phyloP scores from a whole-genome alignment of 2,113 vertebrate species.

The Etheostoma spectabile region DNA sequence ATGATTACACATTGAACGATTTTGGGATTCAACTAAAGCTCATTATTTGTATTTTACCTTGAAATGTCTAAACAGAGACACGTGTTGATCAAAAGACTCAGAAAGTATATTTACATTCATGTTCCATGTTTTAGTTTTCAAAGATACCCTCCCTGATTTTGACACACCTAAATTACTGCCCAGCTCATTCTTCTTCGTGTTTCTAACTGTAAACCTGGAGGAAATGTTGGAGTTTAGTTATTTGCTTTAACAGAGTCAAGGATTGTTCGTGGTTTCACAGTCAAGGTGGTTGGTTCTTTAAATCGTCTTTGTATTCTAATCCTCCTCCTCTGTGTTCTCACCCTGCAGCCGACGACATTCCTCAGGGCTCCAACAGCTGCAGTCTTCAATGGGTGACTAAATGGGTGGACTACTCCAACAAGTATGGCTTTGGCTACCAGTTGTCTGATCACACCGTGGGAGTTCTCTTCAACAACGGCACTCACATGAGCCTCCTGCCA shows the following conservation, averaged over 20 bases:
- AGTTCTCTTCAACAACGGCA: conserved; percentile 98
- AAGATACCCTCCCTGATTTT: neutral
- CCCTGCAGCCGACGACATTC: conserved; percentile 86
- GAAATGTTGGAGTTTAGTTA: neutral
- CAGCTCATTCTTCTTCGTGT: neutral
- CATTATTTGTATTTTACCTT: conserved; percentile 10
- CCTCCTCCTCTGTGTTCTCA: conserved; percentile 37
- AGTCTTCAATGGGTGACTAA: conserved; percentile 98
- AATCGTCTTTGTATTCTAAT: conserved; percentile 30
- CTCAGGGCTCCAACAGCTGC: conserved; percentile 87
- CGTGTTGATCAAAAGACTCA: neutral
- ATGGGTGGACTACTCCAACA: conserved; percentile 99
- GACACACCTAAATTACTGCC: neutral
- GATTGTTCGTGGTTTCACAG: neutral
- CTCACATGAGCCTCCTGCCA: conserved; percentile 96
- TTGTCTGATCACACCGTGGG: conserved; percentile 97
- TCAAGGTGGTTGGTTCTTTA: neutral
- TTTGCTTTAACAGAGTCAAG: neutral
- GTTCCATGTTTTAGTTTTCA: neutral
- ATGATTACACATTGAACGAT: neutral
- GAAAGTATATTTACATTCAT: neutral
- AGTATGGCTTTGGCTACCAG: conserved; percentile 99
- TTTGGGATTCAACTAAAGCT: neutral
- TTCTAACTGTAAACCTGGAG: neutral
- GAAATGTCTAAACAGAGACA: neutral